phyloP scores from a whole-genome alignment of 2,888 invertebrate species.

The Cryptocheilus praepositus region DNA sequence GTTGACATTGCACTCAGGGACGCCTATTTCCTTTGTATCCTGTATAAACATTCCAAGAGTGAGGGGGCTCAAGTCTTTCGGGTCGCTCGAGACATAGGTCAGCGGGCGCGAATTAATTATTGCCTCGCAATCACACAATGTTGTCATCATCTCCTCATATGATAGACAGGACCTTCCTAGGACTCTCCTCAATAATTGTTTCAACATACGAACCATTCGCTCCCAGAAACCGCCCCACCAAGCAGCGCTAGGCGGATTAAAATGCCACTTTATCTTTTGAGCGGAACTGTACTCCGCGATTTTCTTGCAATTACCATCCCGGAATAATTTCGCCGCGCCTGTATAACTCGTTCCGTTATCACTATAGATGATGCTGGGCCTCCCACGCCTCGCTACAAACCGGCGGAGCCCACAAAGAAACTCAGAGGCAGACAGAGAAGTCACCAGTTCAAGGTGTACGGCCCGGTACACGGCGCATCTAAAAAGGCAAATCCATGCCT shows the following conservation, averaged over 20 bases:
- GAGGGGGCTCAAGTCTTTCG: not conserved
- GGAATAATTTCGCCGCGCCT: not conserved
- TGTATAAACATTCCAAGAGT: not conserved
- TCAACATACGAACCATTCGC: not conserved
- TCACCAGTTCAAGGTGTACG: not conserved
- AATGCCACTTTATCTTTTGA: not conserved
- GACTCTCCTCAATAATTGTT: not conserved
- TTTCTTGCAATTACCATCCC: not conserved
- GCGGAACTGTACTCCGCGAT: not conserved
- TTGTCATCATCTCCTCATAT: not conserved
- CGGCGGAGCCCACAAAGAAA: not conserved
- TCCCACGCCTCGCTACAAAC: not conserved
- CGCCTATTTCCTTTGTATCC: not conserved
- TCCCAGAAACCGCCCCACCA: slow-evolving; percentile 9
- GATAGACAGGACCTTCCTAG: not conserved
- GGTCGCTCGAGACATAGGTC: not conserved
- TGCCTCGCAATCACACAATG: not conserved
- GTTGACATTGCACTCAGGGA: not conserved
- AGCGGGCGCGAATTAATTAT: not conserved
- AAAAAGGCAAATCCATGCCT: not conserved
- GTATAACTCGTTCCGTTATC: not conserved
- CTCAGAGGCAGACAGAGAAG: not conserved
- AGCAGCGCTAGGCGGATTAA: not conserved
- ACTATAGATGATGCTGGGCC: not conserved
- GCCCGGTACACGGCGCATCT: not conserved